These are phyloP conservation scores for Germaria angustata DNA, from an alignment of 2,888 invertebrate species.

Conservation along the genomic window DNA sequence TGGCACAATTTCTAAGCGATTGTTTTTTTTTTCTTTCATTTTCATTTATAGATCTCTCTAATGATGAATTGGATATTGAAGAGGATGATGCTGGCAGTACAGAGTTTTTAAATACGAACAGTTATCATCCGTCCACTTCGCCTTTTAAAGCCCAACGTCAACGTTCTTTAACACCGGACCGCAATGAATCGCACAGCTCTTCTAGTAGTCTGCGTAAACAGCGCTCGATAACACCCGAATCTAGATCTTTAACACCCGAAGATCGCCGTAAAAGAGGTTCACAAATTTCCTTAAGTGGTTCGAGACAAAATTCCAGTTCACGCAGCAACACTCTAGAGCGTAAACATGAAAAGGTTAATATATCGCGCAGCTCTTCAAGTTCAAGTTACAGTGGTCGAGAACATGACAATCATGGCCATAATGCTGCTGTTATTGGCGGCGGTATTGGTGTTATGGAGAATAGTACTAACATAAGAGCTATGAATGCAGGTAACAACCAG, in stretches of 20 bases:
- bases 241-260: conserved; percentile 79
- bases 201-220: conserved; percentile 78
- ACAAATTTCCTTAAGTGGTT: conserved; percentile 75
- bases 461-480: conserved; percentile 20
- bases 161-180: conserved; percentile 79
- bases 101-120: conserved; percentile 77
- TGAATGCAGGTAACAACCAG: conserved; percentile 32
- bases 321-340: conserved; percentile 79
- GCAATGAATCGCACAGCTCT: conserved; percentile 78
- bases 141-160: conserved; percentile 77
- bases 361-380: conserved; percentile 79
- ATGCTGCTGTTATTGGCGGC: conserved; percentile 33
- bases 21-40: neutral
- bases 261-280: conserved; percentile 78
- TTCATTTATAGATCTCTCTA: conserved; percentile 80
- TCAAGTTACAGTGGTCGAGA: conserved; percentile 79
- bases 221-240: conserved; percentile 79
- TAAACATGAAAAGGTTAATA: conserved; percentile 77
- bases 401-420: conserved; percentile 57
- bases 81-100: conserved; percentile 78
- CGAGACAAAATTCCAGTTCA: conserved; percentile 78
- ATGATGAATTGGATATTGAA: conserved; percentile 82
- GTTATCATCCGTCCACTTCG: conserved; percentile 74
- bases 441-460: conserved; percentile 24
- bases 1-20: neutral